Percentiles rank a stretch among this genome's conserved stretches.
phyloP scores from a whole-genome alignment of 2,797 vertebrate genomes.

The Ctenopoma kingsleyae region DNA sequence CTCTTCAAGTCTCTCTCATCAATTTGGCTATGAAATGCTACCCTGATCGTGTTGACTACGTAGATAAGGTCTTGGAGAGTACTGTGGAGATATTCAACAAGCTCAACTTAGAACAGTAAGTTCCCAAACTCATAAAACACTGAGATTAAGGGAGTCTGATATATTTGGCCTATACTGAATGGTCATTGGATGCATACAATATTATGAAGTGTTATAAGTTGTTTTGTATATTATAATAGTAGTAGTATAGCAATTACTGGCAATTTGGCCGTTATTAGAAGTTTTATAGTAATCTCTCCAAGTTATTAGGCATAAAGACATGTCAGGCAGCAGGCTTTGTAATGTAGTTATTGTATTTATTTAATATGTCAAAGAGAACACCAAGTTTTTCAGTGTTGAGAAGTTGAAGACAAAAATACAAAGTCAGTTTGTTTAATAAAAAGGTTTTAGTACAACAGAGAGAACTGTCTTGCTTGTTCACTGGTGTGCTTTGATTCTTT shows the following conservation, averaged over 20 bases:
- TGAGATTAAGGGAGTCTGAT: background rate
- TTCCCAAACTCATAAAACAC: slow-evolving; percentile 22
- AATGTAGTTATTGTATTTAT: background rate
- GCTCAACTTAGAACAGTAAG: slow-evolving; percentile 98
- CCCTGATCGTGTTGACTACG: slow-evolving; percentile 96
- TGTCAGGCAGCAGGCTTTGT: background rate
- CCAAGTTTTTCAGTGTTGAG: too few species aligned
- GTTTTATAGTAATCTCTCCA: too few species aligned
- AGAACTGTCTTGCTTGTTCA: too few species aligned
- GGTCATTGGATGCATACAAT: background rate
- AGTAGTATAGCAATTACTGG: background rate
- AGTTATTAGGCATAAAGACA: background rate
- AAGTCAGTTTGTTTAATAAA: too few species aligned
- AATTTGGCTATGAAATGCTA: slow-evolving; percentile 99
- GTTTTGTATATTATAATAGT: too few species aligned
- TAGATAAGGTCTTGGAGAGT: slow-evolving; percentile 97
- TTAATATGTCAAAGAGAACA: too few species aligned
- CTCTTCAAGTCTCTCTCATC: slow-evolving; percentile 98
- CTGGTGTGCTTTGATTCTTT: too few species aligned
- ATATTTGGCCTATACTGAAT: background rate
- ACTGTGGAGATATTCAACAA: slow-evolving; percentile 99
- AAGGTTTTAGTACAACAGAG: too few species aligned
- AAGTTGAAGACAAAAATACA: too few species aligned
- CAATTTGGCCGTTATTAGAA: too few species aligned
- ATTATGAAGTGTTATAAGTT: background rate